These are phyloP conservation scores for Drymonia ruficornis DNA, from an alignment of 2,888 invertebrate species.

Conservation along the genomic window DNA sequence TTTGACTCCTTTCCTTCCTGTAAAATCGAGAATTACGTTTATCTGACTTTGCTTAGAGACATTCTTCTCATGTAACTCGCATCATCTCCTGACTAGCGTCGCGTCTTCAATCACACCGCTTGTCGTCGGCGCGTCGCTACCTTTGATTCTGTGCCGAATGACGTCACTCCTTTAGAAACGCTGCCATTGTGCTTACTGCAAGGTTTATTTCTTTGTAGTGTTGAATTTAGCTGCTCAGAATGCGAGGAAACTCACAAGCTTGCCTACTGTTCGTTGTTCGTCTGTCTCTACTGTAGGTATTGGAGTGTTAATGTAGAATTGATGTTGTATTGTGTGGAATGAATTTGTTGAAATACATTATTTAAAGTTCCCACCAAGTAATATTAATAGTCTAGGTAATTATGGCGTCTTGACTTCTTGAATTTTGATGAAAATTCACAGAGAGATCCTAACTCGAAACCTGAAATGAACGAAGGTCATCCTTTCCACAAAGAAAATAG, in stretches of 20 bases:
- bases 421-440: too few species aligned
- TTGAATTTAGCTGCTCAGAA: background rate
- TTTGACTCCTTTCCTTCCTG: too few species aligned
- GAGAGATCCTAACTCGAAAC: too few species aligned
- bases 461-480: too few species aligned
- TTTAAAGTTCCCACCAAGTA: background rate
- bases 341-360: background rate
- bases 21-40: too few species aligned
- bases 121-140: constrained; percentile 20
- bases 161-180: constrained; percentile 7
- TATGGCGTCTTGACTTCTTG: too few species aligned
- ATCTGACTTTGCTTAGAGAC: too few species aligned
- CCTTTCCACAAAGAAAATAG: too few species aligned
- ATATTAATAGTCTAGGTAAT: too few species aligned
- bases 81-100: background rate
- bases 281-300: background rate
- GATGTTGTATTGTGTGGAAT: background rate
- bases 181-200: constrained; percentile 6
- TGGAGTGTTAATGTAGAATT: background rate
- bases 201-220: constrained; percentile 17
- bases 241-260: background rate
- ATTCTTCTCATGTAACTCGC: background rate
- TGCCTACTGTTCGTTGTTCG: background rate
- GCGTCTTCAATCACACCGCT: constrained; percentile 6
- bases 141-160: constrained; percentile 27